A percentile compares a stretch with the other conserved stretches of the same genome.
phyloP scores from a whole-genome alignment of 2,797 vertebrate species.

The Microcaecilia unicolor region DNA sequence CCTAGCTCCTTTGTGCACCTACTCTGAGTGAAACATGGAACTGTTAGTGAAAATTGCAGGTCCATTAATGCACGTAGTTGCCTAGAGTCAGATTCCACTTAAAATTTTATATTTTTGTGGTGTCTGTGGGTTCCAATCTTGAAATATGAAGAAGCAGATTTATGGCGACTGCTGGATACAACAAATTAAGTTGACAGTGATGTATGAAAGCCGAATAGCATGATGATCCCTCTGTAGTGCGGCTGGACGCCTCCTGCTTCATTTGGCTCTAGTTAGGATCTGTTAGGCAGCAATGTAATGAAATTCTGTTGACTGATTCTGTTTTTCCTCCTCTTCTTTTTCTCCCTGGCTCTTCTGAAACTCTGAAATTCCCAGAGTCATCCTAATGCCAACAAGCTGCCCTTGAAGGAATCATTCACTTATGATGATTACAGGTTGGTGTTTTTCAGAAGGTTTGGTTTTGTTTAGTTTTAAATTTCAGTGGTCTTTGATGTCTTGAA shows the following conservation, averaged over 20 bases:
- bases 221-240: constrained; percentile 65
- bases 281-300: constrained; percentile 79
- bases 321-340: constrained; percentile 11
- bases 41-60: too few relatives aligned
- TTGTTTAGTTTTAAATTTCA: not conserved
- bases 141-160: constrained; percentile 89
- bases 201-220: constrained; percentile 81
- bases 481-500: not conserved
- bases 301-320: constrained; percentile 78
- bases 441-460: not conserved
- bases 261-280: constrained; percentile 85
- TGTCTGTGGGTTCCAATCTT: constrained; percentile 63
- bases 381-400: constrained; percentile 89
- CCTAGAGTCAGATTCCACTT: constrained; percentile 35
- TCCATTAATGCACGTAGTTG: too few relatives aligned
- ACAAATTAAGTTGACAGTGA: constrained; percentile 96
- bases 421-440: constrained; percentile 98
- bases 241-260: constrained; percentile 72
- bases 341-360: constrained; percentile 42
- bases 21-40: too few relatives aligned
- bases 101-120: constrained; percentile 47
- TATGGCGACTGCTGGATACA: constrained; percentile 90
- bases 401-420: constrained; percentile 94
- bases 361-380: constrained; percentile 76
- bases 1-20: too few relatives aligned